Conservation (phyloP, 2,113 vertebrate genomes). For the Cheirogaleus medius region DNA sequence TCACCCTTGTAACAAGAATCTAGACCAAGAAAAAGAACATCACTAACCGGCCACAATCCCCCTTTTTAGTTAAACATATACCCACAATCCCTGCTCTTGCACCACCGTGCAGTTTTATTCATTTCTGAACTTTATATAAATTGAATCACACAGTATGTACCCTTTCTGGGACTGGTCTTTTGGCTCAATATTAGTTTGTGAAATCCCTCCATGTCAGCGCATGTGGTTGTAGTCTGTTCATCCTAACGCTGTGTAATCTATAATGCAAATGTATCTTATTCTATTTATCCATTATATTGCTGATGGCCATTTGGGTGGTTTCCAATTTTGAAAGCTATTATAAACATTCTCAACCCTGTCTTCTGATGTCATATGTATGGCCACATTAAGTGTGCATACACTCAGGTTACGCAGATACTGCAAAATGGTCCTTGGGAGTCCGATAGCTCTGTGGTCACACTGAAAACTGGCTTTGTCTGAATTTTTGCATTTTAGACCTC, state of each 20-base stretch:
- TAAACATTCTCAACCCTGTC: background rate
- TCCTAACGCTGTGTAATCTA: background rate
- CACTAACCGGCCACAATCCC: background rate
- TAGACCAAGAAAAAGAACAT: background rate
- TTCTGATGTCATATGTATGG: background rate
- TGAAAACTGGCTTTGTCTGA: background rate
- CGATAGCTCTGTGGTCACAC: accelerated
- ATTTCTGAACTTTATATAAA: background rate
- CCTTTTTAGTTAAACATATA: background rate
- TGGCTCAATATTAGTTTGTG: background rate
- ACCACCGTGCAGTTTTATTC: no score
- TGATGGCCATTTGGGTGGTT: background rate
- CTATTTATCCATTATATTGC: background rate
- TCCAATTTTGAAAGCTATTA: background rate
- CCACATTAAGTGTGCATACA: accelerated
- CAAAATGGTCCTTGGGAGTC: background rate
- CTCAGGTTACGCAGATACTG: background rate
- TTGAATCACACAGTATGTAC: background rate
- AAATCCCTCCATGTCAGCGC: background rate
- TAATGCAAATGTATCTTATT: background rate
- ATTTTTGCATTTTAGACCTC: background rate
- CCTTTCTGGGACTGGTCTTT: background rate
- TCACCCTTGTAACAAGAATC: background rate
- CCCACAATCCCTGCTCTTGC: accelerated
- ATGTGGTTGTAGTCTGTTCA: background rate